Base-by-base conservation (phyloP, 2,888 invertebrate species). In the Leistus spinibarbis region DNA sequence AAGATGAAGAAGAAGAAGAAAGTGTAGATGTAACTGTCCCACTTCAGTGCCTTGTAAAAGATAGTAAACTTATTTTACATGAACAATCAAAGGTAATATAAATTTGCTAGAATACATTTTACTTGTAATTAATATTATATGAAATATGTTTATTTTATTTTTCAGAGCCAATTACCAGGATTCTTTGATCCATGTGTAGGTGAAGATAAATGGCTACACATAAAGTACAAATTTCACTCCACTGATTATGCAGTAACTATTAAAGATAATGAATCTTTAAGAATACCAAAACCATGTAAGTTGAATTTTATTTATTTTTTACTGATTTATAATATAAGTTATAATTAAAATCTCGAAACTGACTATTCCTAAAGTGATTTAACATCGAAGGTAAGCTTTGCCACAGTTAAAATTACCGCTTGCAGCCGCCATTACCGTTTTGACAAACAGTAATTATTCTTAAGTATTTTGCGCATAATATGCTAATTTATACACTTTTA, bases 111-210 rank as follows among this genome's bases (percentile, higher is more conserved):
- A 20, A 66, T 53, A 16, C 5, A 69, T 27, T 23, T 74, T 20
- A 53, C 16, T 17, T 66, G 69, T 60, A 64, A 72, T 75, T 65
- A 62, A 23, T 67, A 76, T 77, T 77, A 77, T 76, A 69, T 75
- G 54, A 77, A 70, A 73, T 77, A 76, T 77, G 72, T 75, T 75
- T 77, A 79, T 65, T 78, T 76, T 77, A 80, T 76, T 78, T 89
- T 90, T 23, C 86, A 98, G 98, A 93, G 95, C 83, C 96, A 97
- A 83, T 86, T 99, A 78, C 96, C 98, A 10, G 99, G 99, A 27
- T 99, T 99, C 86, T 99, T 94, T 86, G 99, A 99, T 86, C 97
- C 98, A 0, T 96, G 96, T 79, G 90, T 95, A 69, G 97, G 97
- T 0, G 97, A 98, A 80, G 93, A 95, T 27, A 99, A 99, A 85